phyloP scores from a whole-genome alignment of 1,140 invertebrate species.

The Diploscapter pachys region DNA sequence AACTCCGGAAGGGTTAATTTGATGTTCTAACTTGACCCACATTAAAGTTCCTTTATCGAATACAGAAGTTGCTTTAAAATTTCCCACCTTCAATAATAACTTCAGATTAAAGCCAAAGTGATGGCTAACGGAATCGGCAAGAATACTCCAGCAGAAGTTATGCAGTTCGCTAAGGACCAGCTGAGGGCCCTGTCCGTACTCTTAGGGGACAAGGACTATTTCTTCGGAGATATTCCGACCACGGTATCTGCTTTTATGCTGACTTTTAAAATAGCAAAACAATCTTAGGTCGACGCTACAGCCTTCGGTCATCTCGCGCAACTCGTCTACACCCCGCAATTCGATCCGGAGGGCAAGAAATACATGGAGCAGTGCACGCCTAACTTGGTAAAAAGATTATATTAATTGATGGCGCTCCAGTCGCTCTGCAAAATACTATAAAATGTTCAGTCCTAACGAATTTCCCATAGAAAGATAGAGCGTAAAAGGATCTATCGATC shows the following conservation, averaged over 20 bases:
- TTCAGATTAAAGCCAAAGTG: no score
- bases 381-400: conserved; percentile 2
- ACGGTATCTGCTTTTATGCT: conserved; percentile 65
- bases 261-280: neutral
- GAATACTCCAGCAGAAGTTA: conserved; percentile 70
- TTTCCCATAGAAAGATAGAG: no score
- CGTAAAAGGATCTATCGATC: no score
- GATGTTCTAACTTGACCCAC: no score
- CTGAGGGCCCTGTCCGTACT: conserved; percentile 81
- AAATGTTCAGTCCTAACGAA: no score
- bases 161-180: conserved; percentile 79
- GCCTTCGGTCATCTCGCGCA: conserved; percentile 38
- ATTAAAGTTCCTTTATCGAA: no score
- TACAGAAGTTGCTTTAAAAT: no score
- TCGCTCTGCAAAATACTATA: neutral
- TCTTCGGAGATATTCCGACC: conserved; percentile 86
- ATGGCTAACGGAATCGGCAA: no score
- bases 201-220: conserved; percentile 83
- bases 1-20: no score
- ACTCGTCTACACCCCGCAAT: conserved; percentile 43
- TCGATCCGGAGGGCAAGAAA: neutral
- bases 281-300: conserved; percentile 40
- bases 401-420: neutral
- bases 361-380: neutral
- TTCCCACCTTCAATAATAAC: no score